phyloP scores from a whole-genome alignment of 2,113 vertebrate genomes.

The Colaptes auratus region DNA sequence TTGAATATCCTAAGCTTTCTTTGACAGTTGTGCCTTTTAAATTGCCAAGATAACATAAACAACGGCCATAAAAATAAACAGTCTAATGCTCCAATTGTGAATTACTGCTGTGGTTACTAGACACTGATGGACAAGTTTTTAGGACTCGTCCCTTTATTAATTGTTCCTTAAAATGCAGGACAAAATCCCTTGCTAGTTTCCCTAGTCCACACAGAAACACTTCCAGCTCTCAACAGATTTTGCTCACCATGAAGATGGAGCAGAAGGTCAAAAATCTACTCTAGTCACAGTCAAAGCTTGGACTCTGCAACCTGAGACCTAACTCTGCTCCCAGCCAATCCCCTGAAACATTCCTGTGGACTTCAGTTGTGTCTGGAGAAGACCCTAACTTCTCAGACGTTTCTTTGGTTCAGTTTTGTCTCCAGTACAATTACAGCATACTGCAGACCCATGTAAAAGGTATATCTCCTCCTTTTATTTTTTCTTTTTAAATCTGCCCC shows the following conservation, averaged over 20 bases:
- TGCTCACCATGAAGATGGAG: background rate
- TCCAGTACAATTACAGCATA: background rate
- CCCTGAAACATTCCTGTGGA: background rate
- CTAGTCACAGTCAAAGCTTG: background rate
- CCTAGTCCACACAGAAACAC: accelerated
- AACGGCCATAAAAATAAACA: background rate
- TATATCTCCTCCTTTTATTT: background rate
- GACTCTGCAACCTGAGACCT: background rate
- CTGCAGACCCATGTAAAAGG: background rate
- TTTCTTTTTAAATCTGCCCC: background rate
- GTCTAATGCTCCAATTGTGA: background rate
- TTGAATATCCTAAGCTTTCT: background rate
- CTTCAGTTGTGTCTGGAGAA: background rate
- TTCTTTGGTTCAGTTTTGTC: background rate
- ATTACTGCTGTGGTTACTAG: background rate
- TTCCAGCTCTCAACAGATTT: background rate
- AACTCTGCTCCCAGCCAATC: background rate
- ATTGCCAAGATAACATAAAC: background rate
- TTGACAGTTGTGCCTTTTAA: background rate
- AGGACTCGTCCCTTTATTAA: background rate
- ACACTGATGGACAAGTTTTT: background rate
- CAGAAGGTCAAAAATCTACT: background rate
- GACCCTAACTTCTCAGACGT: background rate
- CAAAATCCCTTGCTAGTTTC: background rate
- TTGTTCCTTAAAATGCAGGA: background rate